Evolutionary conservation across 2,113 vertebrate genomes (phyloP), one percentile per base, ranked within the genome.

Genomic region (Lepus timidus): DNA sequence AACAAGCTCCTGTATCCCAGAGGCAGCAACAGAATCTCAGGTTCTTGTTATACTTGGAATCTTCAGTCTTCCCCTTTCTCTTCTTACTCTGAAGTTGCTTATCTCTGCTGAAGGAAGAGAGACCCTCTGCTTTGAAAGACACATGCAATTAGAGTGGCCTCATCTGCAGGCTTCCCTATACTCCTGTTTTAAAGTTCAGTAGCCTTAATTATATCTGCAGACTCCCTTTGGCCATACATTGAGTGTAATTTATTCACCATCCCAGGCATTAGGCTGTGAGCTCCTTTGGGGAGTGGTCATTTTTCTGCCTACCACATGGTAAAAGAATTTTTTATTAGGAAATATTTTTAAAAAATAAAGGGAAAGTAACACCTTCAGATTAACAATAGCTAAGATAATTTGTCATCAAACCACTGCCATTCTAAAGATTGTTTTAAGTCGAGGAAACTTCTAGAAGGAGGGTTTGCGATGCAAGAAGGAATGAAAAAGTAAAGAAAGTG

Each of bases 341-440:
- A 93, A 64, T 55, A 29, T 31, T 79, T 94, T 92, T 87, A 7
- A 67, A 79, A 33, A 70, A 74, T 39, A 80, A 84, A 90, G 8
- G 17, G 8, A 67, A 19, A 80, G 27, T 87, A 49, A 8, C 19
- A 80, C 20, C 90, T 78, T 84, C 29, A 87, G 75, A 79, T 68
- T 67, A 84, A 84, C 22, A 70, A 19, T 80, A 86, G 64, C 23
- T 52, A 49, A 82, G 78, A 80, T 36, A 51, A 75, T 75, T 76
- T 85, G 36, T 80, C 67, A 11, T 44, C 33, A 70, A 90, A 82
- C 10, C 79, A 65, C 1, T 4, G 4, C 74, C 8, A 75, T 29
- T 68, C 13, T 87, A 52, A 94, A 91, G n/a, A 90, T 52, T 39
- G 0, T 76, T 91, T 88, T 88, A 81, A 82, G 68, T 67, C 84